These are phyloP conservation scores for Malacoraja senta DNA, from an alignment of 2,797 vertebrate genomes.

Conservation along the genomic window DNA sequence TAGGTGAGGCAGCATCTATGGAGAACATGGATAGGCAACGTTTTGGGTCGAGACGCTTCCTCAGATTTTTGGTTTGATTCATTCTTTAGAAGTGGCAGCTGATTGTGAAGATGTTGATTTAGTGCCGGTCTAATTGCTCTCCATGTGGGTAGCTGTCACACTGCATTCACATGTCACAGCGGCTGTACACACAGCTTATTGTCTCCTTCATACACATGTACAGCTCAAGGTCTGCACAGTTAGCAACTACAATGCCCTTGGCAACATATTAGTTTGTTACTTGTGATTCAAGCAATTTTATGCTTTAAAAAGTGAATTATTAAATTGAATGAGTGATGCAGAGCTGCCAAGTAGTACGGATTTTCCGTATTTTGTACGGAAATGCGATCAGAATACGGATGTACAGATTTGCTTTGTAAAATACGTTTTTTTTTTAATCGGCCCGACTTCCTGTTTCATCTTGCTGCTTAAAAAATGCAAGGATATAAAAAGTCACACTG, in stretches of 20 bases:
- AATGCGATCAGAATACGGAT: too few relatives aligned
- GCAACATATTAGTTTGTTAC: background rate
- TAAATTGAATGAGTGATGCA: background rate
- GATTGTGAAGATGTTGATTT: background rate
- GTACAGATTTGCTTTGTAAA: too few relatives aligned
- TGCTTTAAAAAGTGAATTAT: background rate
- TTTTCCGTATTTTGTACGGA: too few relatives aligned
- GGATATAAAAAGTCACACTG: too few relatives aligned
- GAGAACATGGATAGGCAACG: too few relatives aligned
- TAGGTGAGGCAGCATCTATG: too few relatives aligned
- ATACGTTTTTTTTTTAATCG: too few relatives aligned
- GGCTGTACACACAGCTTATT: background rate
- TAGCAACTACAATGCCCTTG: background rate
- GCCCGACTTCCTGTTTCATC: too few relatives aligned
- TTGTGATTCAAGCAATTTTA: background rate
- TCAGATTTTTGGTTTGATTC: background rate
- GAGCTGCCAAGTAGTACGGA: too few relatives aligned
- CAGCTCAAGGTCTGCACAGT: background rate
- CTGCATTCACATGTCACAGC: background rate
- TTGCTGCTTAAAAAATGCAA: too few relatives aligned
- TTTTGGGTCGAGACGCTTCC: background rate
- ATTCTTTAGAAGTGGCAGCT: background rate
- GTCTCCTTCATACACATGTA: background rate
- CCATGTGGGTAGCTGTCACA: background rate
- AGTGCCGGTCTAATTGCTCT: background rate